Base-by-base conservation (phyloP, 2,888 invertebrate species). In the Xanthia icteritia region DNA sequence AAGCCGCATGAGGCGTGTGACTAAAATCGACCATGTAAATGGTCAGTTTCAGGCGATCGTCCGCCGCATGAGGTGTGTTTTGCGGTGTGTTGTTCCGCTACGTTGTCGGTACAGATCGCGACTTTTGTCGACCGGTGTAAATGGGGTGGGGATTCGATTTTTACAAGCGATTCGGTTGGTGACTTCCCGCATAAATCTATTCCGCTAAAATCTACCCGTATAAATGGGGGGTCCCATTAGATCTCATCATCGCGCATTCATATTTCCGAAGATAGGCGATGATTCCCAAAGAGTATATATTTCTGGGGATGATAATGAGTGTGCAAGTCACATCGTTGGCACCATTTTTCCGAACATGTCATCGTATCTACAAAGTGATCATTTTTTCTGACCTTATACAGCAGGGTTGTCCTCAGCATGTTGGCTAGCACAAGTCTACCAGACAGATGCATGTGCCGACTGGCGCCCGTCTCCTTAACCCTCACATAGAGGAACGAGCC, bases 341-440 rank as follows among this genome's bases (percentile, higher is more conserved):
- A 23, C 23, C 8, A 8, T 36, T 39, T 6, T n/a, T 64, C 15
- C 23, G 15, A 39, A 36, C 23, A 56, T n/a, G 15, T 58, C 58
- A 8, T 17, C 31, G 42, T 42, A 20, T 11, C 9, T 42, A 65
- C 17, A 20, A n/a, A 45, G 20, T 42, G 3, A 65, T 65, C 0
- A 36, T 39, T 36, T 36, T 6, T 5, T 31, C 73, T 64, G 67
- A 95, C 96, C 94, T 95, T 96, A 73, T 92, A 96, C 0, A 92
- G 81, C 13, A 96, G 75, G 20, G 90, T 86, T 42, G 84, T 82
- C 5, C 94, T 87, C 73, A 96, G 90, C 94, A 95, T 92, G 70
- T 96, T 96, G 9, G 93, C 94, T 0, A 96, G 90, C 27, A 89
- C 82, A 5, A 96, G 90, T 23, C 94, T 88, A 0, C 96, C 96